Percentiles rank a stretch among this genome's conserved stretches.
phyloP scores from a whole-genome alignment of 2,888 invertebrate species.

The Thalpophila matura region DNA sequence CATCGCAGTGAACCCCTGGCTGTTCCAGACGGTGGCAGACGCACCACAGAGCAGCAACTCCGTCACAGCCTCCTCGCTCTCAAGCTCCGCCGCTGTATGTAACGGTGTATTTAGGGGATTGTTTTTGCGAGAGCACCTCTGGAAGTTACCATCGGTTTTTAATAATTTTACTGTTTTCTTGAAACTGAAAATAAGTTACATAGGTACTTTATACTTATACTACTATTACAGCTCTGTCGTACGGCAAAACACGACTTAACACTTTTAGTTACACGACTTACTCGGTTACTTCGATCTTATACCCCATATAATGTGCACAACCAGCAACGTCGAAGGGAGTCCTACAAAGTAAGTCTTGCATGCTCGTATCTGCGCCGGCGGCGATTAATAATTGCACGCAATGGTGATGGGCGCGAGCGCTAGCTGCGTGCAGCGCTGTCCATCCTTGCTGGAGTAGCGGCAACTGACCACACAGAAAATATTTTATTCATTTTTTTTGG shows the following conservation, averaged over 20 bases:
- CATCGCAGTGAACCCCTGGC: conserved; percentile 60
- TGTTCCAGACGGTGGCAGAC: conserved; percentile 40
- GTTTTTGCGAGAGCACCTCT: neutral
- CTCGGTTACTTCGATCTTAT: conserved; percentile 31
- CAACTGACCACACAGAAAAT: conserved; percentile 67
- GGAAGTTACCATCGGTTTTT: conserved; percentile 33
- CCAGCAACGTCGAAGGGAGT: conserved; percentile 63
- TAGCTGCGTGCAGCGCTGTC: conserved; percentile 90
- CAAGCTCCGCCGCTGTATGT: conserved; percentile 66
- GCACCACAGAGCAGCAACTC: conserved; percentile 53
- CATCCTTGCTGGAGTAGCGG: conserved; percentile 83
- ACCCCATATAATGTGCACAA: conserved; percentile 33
- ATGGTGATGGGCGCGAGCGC: conserved; percentile 78
- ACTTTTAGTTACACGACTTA: conserved; percentile 11
- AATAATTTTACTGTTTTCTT: conserved; percentile 40
- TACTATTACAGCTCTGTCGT: neutral
- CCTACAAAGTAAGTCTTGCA: conserved; percentile 53
- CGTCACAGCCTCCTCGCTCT: conserved; percentile 44
- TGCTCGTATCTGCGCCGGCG: conserved; percentile 54
- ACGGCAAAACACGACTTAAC: neutral
- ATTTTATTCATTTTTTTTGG: neutral
- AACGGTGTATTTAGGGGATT: conserved; percentile 35
- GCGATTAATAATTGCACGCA: conserved; percentile 63
- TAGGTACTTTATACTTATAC: neutral
- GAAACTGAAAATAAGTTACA: conserved; percentile 36